A percentile compares a stretch with the other conserved stretches of the same genome.
phyloP scores from a whole-genome alignment of 2,888 invertebrate species.

The Desoria tigrina region DNA sequence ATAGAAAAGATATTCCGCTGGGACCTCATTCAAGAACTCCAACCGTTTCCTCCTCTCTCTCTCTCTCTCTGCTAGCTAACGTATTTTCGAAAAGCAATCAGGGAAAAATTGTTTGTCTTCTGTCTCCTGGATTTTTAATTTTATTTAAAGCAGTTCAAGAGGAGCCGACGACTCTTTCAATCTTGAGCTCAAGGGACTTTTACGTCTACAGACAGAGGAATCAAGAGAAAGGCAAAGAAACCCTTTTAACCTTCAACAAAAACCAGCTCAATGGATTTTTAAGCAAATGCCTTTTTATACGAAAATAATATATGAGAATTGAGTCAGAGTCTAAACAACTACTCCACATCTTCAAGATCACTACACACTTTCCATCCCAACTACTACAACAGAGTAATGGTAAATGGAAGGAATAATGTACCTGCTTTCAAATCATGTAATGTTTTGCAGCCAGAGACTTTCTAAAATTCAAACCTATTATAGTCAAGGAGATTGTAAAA shows the following conservation, averaged over 20 bases:
- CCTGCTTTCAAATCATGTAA: no score
- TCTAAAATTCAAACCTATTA: no score
- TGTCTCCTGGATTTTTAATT: conserved; percentile 46
- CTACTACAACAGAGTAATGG: no score
- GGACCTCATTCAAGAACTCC: conserved; percentile 32
- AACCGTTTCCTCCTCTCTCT: conserved; percentile 11
- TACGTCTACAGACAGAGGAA: conserved; percentile 9
- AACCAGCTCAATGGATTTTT: not conserved
- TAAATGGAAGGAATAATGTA: no score
- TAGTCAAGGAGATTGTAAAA: no score
- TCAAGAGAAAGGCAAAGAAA: conserved; percentile 24
- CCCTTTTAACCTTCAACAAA: conserved; percentile 4
- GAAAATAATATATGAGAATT: conserved; percentile 7
- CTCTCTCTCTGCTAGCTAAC: no score
- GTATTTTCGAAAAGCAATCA: conserved; percentile 40
- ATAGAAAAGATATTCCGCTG: conserved; percentile 20
- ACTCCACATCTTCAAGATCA: no score
- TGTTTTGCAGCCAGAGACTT: no score
- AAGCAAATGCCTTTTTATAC: not conserved
- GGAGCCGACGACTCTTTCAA: conserved; percentile 15
- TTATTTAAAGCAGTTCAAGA: conserved; percentile 42
- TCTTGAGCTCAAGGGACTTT: conserved; percentile 14
- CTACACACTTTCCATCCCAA: not conserved
- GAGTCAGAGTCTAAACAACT: no score
- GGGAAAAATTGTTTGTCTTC: conserved; percentile 42